A percentile compares a stretch with the other conserved stretches of the same genome.
Evolutionary conservation across 2,888 invertebrate species (phyloP).

Genomic region (Bursaphelenchus okinawaensis): DNA sequence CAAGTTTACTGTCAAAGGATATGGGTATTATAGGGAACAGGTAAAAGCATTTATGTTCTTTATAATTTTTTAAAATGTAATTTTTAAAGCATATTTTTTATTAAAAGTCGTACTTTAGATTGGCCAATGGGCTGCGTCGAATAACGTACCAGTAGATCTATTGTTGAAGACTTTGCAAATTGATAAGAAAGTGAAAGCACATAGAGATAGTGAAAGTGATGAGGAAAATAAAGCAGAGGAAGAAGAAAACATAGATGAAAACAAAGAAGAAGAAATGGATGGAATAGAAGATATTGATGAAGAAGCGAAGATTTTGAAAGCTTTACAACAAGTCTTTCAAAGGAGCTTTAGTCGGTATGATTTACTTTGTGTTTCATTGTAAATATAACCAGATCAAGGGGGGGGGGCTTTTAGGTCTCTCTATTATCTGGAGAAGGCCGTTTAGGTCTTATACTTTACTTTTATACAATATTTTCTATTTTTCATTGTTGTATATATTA

Average conservation of each 20-base stretch:
- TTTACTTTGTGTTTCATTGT: too few species aligned
- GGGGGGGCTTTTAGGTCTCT: too few species aligned
- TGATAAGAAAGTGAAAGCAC: neutral
- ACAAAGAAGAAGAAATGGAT: neutral
- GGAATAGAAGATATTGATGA: neutral
- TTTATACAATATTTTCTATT: too few species aligned
- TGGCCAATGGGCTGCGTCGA: constrained; percentile 18
- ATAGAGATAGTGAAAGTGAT: neutral
- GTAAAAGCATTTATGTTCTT: too few species aligned
- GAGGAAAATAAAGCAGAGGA: neutral
- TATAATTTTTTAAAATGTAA: too few species aligned
- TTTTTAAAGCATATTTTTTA: too few species aligned
- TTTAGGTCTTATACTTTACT: too few species aligned
- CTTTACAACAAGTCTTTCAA: neutral
- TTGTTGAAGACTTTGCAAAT: neutral
- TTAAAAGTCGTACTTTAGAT: neutral
- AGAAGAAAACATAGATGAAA: neutral
- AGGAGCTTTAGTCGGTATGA: neutral
- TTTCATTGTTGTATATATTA: too few species aligned
- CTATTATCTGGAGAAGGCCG: too few species aligned
- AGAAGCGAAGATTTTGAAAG: neutral
- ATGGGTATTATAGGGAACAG: constrained; percentile 31
- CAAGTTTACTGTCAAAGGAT: constrained; percentile 18
- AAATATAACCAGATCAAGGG: too few species aligned
- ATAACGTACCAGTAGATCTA: neutral